These are phyloP conservation scores for Hyposoter didymator DNA, from an alignment of 2,888 invertebrate genomes.

Conservation along the genomic window DNA sequence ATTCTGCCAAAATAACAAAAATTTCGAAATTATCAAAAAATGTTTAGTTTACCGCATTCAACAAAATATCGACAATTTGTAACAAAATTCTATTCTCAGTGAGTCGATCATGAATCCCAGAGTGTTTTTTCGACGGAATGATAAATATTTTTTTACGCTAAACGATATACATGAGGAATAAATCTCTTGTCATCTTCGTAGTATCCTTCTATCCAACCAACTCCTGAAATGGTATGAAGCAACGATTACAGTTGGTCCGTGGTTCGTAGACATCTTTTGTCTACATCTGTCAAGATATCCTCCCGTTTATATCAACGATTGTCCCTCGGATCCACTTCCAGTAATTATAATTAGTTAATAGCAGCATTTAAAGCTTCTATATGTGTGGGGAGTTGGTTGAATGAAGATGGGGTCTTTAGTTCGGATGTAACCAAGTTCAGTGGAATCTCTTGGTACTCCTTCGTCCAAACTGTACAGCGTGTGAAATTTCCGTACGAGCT, in stretches of 20 bases:
- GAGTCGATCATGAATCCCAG: not conserved
- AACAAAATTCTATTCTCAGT: too few relatives aligned
- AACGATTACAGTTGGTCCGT: not conserved
- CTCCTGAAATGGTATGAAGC: not conserved
- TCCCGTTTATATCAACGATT: conserved; percentile 12
- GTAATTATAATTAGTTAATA: conserved; percentile 64
- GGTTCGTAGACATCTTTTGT: conserved; percentile 10
- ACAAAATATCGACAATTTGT: too few relatives aligned
- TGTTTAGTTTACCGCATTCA: too few relatives aligned
- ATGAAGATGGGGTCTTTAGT: conserved; percentile 16
- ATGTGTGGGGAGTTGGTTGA: conserved; percentile 3
- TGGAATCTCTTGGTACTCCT: conserved; percentile 20
- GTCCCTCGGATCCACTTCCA: conserved; percentile 29
- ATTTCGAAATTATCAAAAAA: too few relatives aligned
- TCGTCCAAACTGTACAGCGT: conserved; percentile 44
- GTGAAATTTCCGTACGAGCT: conserved; percentile 21
- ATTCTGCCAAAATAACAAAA: too few relatives aligned
- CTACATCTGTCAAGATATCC: not conserved
- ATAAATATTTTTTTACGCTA: too few relatives aligned
- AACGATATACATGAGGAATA: not conserved
- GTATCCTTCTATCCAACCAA: not conserved
- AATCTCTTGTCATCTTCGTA: not conserved
- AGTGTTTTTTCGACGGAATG: not conserved
- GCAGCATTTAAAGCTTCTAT: conserved; percentile 29
- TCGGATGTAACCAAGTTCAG: conserved; percentile 21